phyloP scores from a whole-genome alignment of 2,888 invertebrate species.

The Ecdyonurus torrentis region DNA sequence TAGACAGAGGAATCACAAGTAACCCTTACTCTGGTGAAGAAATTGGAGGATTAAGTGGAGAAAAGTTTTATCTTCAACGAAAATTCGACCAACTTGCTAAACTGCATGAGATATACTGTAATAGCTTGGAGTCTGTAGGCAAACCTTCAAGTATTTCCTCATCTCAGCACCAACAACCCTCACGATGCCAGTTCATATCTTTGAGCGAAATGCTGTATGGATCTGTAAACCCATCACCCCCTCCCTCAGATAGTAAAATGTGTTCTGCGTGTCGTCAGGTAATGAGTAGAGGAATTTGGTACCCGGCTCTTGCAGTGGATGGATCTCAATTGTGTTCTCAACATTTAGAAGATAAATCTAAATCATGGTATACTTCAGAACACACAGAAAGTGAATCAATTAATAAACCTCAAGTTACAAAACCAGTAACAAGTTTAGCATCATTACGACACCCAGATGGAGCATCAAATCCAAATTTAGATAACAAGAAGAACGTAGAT shows the following conservation, averaged over 20 bases:
- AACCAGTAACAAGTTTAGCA: conserved; percentile 33
- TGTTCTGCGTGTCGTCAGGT: neutral
- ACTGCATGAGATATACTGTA: conserved; percentile 65
- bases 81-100: conserved; percentile 60
- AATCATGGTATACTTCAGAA: conserved; percentile 1
- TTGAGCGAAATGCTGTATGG: conserved; percentile 51
- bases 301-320: neutral
- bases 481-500: conserved; percentile 40
- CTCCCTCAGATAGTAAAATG: neutral
- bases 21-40: conserved; percentile 3
- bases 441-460: conserved; percentile 77
- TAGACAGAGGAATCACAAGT: conserved; percentile 30
- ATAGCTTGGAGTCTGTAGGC: conserved; percentile 36
- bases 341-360: neutral
- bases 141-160: neutral
- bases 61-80: conserved; percentile 1
- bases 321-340: neutral
- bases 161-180: conserved; percentile 38
- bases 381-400: neutral
- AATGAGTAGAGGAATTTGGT: neutral
- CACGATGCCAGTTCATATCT: conserved; percentile 52
- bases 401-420: neutral
- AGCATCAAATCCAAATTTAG: conserved; percentile 80
- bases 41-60: neutral
- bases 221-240: conserved; percentile 3